Evolutionary conservation across 53 echinoderm and acorn worm species (phyloP).

Genomic region (Patiria pectinifera): DNA sequence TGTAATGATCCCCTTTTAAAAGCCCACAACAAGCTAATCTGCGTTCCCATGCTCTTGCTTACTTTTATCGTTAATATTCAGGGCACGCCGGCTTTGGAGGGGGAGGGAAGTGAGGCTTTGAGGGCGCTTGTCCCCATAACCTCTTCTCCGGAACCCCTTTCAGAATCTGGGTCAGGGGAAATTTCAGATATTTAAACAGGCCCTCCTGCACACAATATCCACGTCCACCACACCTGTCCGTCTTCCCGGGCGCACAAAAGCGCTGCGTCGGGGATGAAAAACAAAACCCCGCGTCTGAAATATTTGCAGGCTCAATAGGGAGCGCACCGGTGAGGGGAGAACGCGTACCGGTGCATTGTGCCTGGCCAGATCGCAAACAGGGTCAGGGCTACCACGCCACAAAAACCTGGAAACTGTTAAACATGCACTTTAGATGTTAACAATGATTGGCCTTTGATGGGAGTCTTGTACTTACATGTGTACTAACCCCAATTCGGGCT

Average conservation of each 20-base stretch:
- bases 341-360: neutral
- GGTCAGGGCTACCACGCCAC: slow-evolving; percentile 50
- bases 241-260: slow-evolving; percentile 38
- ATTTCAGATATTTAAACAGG: slow-evolving; percentile 45
- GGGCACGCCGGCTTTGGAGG: slow-evolving; percentile 20
- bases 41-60: neutral
- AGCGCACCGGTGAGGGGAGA: neutral
- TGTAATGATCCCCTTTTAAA: neutral
- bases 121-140: slow-evolving; percentile 30
- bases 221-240: slow-evolving; percentile 33
- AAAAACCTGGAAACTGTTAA: slow-evolving; percentile 50
- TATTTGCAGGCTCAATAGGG: slow-evolving; percentile 2
- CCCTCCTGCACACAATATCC: slow-evolving; percentile 26
- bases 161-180: slow-evolving; percentile 56
- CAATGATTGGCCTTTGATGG: slow-evolving; percentile 32
- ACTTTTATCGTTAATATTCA: neutral
- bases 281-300: neutral
- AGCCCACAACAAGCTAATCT: no score
- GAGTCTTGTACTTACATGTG: slow-evolving; percentile 58
- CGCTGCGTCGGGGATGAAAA: neutral
- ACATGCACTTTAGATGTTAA: slow-evolving; percentile 38
- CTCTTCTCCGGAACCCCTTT: slow-evolving; percentile 47
- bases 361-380: slow-evolving; percentile 13
- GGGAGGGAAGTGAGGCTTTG: slow-evolving; percentile 3
- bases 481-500: slow-evolving; percentile 46